Conservation (phyloP, 2,113 vertebrate species). For the Xenopus borealis region DNA sequence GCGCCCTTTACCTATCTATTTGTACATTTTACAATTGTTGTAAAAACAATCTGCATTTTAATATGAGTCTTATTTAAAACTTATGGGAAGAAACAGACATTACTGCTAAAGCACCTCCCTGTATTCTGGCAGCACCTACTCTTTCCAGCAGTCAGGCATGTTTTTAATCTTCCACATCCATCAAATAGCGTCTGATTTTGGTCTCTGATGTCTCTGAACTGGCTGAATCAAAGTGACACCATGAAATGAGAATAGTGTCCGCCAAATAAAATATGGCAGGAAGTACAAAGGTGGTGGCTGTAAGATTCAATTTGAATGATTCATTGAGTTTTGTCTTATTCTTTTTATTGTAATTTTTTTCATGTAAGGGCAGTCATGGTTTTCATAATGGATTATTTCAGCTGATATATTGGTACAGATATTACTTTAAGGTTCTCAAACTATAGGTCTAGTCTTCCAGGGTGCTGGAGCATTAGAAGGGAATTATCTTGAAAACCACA, state of each 20-base stretch:
- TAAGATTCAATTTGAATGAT: slow-evolving; percentile 47
- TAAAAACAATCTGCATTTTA: background rate
- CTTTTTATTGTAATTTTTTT: slow-evolving; percentile 33
- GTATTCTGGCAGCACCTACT: too few species aligned
- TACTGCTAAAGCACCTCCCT: too few species aligned
- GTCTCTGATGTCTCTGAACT: slow-evolving; percentile 22
- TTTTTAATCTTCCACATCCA: slow-evolving; percentile 1
- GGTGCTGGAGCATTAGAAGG: too few species aligned
- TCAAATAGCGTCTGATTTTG: slow-evolving; percentile 19
- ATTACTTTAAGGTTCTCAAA: too few species aligned
- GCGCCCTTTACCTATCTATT: too few species aligned
- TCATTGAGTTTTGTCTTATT: slow-evolving; percentile 50
- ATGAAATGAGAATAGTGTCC: slow-evolving; percentile 40
- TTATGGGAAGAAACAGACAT: too few species aligned
- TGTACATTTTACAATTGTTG: too few species aligned
- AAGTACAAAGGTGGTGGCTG: slow-evolving; percentile 42
- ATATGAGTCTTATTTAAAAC: too few species aligned
- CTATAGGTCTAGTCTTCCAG: too few species aligned
- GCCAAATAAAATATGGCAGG: slow-evolving; percentile 47
- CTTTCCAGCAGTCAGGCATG: slow-evolving; percentile 8
- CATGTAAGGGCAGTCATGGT: slow-evolving; percentile 24
- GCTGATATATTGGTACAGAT: too few species aligned
- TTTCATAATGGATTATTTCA: too few species aligned
- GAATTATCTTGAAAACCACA: too few species aligned
- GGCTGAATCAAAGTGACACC: slow-evolving; percentile 28